Percentiles rank a stretch among this genome's conserved stretches.
These are phyloP conservation scores for Loripinus fragilis DNA, from an alignment of 2,888 invertebrate genomes.

Conservation along the genomic window DNA sequence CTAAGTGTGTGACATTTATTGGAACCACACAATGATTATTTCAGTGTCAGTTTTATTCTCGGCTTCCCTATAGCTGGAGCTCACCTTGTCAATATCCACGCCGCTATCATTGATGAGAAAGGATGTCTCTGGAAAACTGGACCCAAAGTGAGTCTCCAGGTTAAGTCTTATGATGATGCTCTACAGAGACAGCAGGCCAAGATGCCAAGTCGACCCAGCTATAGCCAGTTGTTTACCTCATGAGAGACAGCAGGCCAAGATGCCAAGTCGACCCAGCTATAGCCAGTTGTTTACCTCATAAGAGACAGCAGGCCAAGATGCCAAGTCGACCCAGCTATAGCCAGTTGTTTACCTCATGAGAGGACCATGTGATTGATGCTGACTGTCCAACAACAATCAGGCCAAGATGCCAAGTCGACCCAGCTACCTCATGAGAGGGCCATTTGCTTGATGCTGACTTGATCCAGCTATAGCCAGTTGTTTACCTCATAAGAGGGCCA, in stretches of 20 bases:
- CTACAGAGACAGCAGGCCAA: slow-evolving; percentile 70
- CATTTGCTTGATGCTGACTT: too few relatives aligned
- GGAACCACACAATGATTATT: slow-evolving; percentile 96
- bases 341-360: slow-evolving; percentile 34
- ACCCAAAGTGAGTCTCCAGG: slow-evolving; percentile 90
- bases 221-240: slow-evolving; percentile 41
- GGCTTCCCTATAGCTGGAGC: slow-evolving; percentile 86
- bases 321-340: slow-evolving; percentile 48
- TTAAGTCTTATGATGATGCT: slow-evolving; percentile 89
- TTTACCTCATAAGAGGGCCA: too few relatives aligned
- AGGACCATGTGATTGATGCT: too few relatives aligned
- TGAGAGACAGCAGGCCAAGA: slow-evolving; percentile 61
- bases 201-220: slow-evolving; percentile 47
- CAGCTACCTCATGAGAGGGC: too few relatives aligned
- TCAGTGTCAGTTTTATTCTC: slow-evolving; percentile 95
- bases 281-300: slow-evolving; percentile 40
- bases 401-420: too few relatives aligned
- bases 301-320: slow-evolving; percentile 64
- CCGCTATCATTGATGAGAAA: slow-evolving; percentile 90
- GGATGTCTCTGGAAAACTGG: slow-evolving; percentile 96
- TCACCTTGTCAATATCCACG: slow-evolving; percentile 92
- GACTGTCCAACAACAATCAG: too few relatives aligned
- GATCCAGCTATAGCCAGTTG: too few relatives aligned
- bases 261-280: slow-evolving; percentile 47
- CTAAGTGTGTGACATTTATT: too few relatives aligned